Conservation (phyloP, 2,888 invertebrate species). For the Tipula vernalis region DNA sequence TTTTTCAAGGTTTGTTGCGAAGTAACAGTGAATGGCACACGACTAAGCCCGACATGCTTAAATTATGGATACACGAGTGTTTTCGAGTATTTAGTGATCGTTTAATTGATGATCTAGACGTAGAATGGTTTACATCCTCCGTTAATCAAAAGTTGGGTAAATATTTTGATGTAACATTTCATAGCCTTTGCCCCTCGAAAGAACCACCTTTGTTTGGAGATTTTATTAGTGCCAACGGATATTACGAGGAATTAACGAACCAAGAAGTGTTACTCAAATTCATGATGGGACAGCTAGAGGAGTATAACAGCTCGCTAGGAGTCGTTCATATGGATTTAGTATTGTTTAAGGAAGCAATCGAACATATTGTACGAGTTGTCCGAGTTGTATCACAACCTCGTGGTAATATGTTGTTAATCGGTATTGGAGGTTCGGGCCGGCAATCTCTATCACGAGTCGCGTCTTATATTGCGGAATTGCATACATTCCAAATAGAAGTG, state of each 20-base stretch:
- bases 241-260: constrained; percentile 70
- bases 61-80: constrained; percentile 79
- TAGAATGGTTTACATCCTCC: constrained; percentile 59
- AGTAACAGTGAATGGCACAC: constrained; percentile 66
- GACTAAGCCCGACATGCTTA: constrained; percentile 53
- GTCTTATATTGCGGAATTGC: constrained; percentile 66
- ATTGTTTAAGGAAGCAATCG: constrained; percentile 74
- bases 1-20: constrained; percentile 69
- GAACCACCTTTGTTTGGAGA: constrained; percentile 61
- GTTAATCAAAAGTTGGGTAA: constrained; percentile 63
- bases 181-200: constrained; percentile 62
- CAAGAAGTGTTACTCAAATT: constrained; percentile 41
- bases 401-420: constrained; percentile 73
- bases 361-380: constrained; percentile 70
- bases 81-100: constrained; percentile 76
- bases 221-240: constrained; percentile 62
- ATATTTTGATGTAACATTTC: constrained; percentile 68
- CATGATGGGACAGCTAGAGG: constrained; percentile 36
- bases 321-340: constrained; percentile 70
- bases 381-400: constrained; percentile 73
- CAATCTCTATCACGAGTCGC: constrained; percentile 67
- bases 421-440: constrained; percentile 77
- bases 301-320: constrained; percentile 62
- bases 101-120: constrained; percentile 67
- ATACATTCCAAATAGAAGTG: constrained; percentile 65